These are phyloP conservation scores for Pangasius macronema DNA, from an alignment of 2,797 vertebrate species.

Conservation along the genomic window DNA sequence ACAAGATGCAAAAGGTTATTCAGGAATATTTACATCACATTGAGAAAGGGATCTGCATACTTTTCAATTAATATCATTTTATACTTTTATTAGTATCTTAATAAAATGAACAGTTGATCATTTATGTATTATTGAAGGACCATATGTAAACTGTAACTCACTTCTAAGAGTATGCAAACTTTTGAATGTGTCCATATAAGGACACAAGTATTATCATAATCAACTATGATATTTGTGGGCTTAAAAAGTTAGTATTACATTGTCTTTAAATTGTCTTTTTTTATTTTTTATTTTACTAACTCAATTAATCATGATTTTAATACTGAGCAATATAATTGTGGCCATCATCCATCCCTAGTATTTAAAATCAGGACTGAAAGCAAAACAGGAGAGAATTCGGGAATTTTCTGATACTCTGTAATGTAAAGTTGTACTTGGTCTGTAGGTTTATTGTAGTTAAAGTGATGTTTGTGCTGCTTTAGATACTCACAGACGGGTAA, in stretches of 20 bases:
- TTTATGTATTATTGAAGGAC: neutral
- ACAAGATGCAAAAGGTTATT: neutral
- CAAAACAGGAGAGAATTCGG: no score
- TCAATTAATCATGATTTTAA: neutral
- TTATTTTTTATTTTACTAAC: neutral
- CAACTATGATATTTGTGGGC: neutral
- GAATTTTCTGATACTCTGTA: neutral
- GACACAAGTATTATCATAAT: neutral
- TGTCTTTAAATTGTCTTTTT: no score
- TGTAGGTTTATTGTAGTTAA: neutral
- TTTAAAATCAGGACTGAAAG: neutral
- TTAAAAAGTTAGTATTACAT: neutral
- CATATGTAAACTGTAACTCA: neutral
- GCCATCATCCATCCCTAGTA: neutral
- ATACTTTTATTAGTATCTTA: neutral
- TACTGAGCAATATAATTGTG: neutral
- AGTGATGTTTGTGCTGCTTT: neutral
- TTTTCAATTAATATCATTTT: neutral
- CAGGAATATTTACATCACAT: neutral
- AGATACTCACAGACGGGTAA: slow-evolving; percentile 90
- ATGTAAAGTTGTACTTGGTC: neutral
- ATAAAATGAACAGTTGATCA: neutral
- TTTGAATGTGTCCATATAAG: neutral
- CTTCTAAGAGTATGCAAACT: neutral
- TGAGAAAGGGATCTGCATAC: neutral